Evolutionary conservation across 2,888 invertebrate genomes (phyloP), one percentile per base, ranked within the genome.

Genomic region (Rhabditoides inermis): DNA sequence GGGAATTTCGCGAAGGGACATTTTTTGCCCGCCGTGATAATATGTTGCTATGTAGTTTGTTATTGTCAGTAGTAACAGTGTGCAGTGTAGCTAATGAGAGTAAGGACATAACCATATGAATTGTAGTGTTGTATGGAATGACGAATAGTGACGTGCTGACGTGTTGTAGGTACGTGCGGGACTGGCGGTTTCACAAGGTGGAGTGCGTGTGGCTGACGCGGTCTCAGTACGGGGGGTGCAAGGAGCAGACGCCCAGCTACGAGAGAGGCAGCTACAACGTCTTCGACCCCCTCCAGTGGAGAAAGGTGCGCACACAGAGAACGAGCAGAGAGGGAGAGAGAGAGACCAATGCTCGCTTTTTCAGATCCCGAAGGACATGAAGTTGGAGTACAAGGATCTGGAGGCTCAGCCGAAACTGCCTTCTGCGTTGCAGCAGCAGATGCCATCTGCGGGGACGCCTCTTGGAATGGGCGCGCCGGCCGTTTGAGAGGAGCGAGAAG

Each of bases 241-340:
- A 61, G 72, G 90, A 95, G 80, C 95, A 94, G 81, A 92, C 90
- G 66, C 85, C 86, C 74, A 88, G 88, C 70, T 95, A 90, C 81
- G 95, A 98, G 83, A 85, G 92, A 77, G 95, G 95, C 82, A 94
- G 92, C 76, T 98, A 98, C 83, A 94, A 90, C 82, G 92, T 92
- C 82, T 98, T 98, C 80, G 98, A 98, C 82, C 90, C 90, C 77
- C 88, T 90, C 81, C 92, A 88, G 81, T 98, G 98, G 95, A 84
- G 94, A 79, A 95, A 94, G 84, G 90, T 92, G 40, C 40, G 1
- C 10, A 40, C 20, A 26, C n/a, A 25, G 7, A 15, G 7, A 39
- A 18, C 39, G 7, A n/a, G 1, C 7, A 12, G 7, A 10, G 20
- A 39, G 22, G 15, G 7, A 39, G 20, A 2, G 20, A 12, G 18